A percentile compares a stretch with the other conserved stretches of the same genome.
Evolutionary conservation across 2,888 invertebrate genomes (phyloP).

Genomic region (Prosopocoilus inquinatus): DNA sequence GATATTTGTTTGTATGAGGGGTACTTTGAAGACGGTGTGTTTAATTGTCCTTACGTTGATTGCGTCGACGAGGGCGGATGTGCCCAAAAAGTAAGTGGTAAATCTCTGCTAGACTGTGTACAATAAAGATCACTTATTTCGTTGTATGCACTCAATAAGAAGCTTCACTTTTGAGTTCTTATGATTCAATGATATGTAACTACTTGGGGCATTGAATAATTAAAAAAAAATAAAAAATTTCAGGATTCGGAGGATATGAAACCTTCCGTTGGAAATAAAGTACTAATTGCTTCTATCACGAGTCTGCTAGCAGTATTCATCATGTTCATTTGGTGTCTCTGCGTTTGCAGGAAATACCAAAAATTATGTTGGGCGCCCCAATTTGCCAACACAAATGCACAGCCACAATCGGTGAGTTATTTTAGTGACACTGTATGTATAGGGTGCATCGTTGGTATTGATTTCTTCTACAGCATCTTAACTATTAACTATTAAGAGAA

Average conservation of each 20-base stretch:
- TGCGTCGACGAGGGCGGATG: slow-evolving; percentile 53
- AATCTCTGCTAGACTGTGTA: too few species aligned
- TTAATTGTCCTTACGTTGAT: slow-evolving; percentile 51
- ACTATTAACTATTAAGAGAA: too few species aligned
- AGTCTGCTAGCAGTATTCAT: slow-evolving; percentile 51
- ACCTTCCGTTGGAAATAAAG: slow-evolving; percentile 41
- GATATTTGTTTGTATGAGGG: slow-evolving; percentile 49
- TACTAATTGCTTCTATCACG: slow-evolving; percentile 53
- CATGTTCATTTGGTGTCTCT: slow-evolving; percentile 53
- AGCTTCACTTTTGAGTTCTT: too few species aligned
- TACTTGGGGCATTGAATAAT: not conserved
- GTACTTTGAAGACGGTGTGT: slow-evolving; percentile 50
- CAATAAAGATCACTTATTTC: too few species aligned
- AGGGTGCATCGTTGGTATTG: too few species aligned
- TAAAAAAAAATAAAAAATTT: not conserved
- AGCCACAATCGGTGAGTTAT: slow-evolving; percentile 16
- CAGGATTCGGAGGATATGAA: slow-evolving; percentile 12
- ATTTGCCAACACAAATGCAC: slow-evolving; percentile 43
- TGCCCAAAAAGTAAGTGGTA: slow-evolving; percentile 22
- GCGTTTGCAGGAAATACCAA: slow-evolving; percentile 52
- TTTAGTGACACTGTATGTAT: not conserved
- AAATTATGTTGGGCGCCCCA: slow-evolving; percentile 54
- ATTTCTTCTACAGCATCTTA: too few species aligned
- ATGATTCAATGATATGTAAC: too few species aligned
- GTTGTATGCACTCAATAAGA: too few species aligned